Conservation (phyloP, 2,797 vertebrate species). For the Naso thynnoides region DNA sequence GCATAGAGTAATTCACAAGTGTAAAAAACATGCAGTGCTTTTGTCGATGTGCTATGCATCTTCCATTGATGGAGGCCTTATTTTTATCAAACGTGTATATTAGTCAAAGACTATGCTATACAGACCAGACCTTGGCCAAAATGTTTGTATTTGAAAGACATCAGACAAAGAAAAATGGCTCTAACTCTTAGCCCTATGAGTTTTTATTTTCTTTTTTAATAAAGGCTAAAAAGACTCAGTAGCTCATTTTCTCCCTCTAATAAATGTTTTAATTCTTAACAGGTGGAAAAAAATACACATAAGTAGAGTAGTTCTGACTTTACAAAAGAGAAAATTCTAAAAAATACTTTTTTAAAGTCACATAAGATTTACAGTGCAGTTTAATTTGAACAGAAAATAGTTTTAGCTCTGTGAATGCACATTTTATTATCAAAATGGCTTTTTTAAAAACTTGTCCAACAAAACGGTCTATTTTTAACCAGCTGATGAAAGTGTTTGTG, state of each 20-base stretch:
- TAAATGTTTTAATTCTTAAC: slow-evolving; percentile 34
- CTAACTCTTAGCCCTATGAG: slow-evolving; percentile 8
- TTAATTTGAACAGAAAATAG: neutral
- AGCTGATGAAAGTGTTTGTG: slow-evolving; percentile 55
- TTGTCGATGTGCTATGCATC: slow-evolving; percentile 41
- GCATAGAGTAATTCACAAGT: slow-evolving; percentile 3
- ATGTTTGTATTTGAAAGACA: slow-evolving; percentile 10
- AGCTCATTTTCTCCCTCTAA: slow-evolving; percentile 9
- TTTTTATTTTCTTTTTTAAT: neutral
- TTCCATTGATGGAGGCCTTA: slow-evolving; percentile 31
- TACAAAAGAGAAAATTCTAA: neutral
- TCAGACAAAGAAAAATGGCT: slow-evolving; percentile 1
- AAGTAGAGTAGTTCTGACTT: slow-evolving; percentile 3
- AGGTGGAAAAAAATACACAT: slow-evolving; percentile 25
- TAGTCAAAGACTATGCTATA: slow-evolving; percentile 31
- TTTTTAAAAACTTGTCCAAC: slow-evolving; percentile 35
- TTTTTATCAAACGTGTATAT: slow-evolving; percentile 23
- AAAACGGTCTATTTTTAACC: slow-evolving; percentile 3
- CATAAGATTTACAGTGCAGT: neutral
- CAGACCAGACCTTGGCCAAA: slow-evolving; percentile 47
- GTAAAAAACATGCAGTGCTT: slow-evolving; percentile 41
- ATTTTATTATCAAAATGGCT: slow-evolving; percentile 38
- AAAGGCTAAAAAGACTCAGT: slow-evolving; percentile 9
- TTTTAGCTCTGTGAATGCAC: slow-evolving; percentile 17
- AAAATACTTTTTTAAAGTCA: slow-evolving; percentile 1